phyloP scores from a whole-genome alignment of 1,140 invertebrate genomes.

The Heliothis subflexa region DNA sequence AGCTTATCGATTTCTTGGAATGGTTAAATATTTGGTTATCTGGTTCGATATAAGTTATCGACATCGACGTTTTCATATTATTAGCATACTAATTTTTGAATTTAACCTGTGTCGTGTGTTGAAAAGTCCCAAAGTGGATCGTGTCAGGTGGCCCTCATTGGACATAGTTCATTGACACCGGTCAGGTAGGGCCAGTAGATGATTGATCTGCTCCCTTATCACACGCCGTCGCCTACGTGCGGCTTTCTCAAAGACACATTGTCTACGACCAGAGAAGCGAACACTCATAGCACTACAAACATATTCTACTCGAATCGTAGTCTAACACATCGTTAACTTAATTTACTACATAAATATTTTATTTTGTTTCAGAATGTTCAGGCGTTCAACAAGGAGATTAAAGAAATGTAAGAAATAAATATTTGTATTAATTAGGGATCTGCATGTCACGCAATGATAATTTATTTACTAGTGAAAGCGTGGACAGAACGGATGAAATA shows the following conservation, averaged over 20 bases:
- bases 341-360: conserved; percentile 30
- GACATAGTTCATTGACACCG: conserved; percentile 75
- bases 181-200: conserved; percentile 80
- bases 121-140: conserved; percentile 72
- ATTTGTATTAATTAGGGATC: not conserved
- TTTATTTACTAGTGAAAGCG: conserved; percentile 35
- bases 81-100: conserved; percentile 61
- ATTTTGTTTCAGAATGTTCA: conserved; percentile 76
- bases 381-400: conserved; percentile 51
- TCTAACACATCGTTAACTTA: conserved; percentile 36
- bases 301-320: conserved; percentile 23
- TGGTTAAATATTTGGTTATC: conserved; percentile 43
- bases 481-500: conserved; percentile 27
- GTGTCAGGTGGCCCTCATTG: conserved; percentile 72
- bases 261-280: conserved; percentile 69
- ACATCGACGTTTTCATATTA: conserved; percentile 50
- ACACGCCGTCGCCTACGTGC: conserved; percentile 79
- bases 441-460: not conserved
- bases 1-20: conserved; percentile 50
- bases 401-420: conserved; percentile 64
- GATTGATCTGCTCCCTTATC: conserved; percentile 84
- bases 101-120: conserved; percentile 64
- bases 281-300: conserved; percentile 50
- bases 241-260: conserved; percentile 82
- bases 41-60: conserved; percentile 46